These are phyloP conservation scores for Oceanites oceanicus DNA, from an alignment of 2,113 vertebrate genomes.

Conservation along the genomic window DNA sequence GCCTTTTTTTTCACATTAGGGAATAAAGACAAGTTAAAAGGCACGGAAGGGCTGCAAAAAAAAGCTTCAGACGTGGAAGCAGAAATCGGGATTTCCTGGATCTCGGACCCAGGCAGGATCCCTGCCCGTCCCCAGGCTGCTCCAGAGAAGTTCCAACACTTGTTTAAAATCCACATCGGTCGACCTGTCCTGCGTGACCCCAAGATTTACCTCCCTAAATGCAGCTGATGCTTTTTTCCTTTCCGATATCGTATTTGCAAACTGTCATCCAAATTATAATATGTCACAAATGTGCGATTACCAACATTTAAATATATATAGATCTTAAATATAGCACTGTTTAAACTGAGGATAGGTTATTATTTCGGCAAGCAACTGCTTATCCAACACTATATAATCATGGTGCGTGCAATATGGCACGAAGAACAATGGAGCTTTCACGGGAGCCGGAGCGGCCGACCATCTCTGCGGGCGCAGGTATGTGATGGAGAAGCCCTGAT, in stretches of 20 bases:
- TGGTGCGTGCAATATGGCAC: background rate
- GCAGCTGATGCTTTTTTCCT: background rate
- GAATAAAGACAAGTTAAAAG: background rate
- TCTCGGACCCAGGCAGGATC: background rate
- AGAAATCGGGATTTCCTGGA: background rate
- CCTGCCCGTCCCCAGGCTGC: background rate
- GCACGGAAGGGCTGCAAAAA: background rate
- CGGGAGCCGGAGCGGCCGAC: background rate
- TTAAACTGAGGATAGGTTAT: background rate
- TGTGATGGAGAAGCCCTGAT: background rate
- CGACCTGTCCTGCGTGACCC: background rate
- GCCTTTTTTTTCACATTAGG: background rate
- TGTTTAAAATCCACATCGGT: background rate
- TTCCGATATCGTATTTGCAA: background rate
- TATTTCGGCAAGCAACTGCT: background rate
- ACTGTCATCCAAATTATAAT: background rate
- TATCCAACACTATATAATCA: background rate
- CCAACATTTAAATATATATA: background rate
- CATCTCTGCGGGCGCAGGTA: constrained; percentile 40
- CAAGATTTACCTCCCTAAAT: background rate
- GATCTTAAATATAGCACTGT: background rate
- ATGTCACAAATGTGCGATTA: background rate
- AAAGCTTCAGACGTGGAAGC: rapidly evolving
- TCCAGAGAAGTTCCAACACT: background rate
- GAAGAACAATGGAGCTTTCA: constrained; percentile 29